Evolutionary conservation across 2,888 invertebrate species (phyloP).

Genomic region (Xanthia icteritia): DNA sequence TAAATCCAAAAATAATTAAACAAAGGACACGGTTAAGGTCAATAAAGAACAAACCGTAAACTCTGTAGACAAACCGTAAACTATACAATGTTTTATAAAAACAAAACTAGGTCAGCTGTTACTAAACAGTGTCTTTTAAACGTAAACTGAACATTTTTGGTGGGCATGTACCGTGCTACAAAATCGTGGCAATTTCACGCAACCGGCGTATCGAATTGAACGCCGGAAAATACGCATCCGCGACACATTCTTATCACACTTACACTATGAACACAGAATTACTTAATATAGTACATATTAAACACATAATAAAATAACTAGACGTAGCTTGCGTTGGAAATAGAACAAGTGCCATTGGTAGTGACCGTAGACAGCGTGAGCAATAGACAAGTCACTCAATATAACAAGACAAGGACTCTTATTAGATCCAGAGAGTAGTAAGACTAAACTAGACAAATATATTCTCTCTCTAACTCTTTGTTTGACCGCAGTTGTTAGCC

Average conservation of each 20-base stretch:
- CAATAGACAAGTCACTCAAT: neutral
- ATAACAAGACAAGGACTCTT: neutral
- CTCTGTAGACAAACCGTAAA: neutral
- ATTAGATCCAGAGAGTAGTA: neutral
- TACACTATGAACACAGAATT: constrained; percentile 55
- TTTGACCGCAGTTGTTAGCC: neutral
- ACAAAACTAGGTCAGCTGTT: neutral
- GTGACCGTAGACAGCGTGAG: neutral
- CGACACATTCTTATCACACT: constrained; percentile 38
- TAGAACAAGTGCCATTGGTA: neutral
- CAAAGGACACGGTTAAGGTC: neutral
- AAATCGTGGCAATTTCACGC: neutral
- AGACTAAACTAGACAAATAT: too few relatives aligned
- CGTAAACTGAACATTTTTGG: neutral
- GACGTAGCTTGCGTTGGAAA: neutral
- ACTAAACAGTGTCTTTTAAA: neutral
- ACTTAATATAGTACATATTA: constrained; percentile 19
- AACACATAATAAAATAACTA: neutral
- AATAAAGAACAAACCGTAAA: neutral
- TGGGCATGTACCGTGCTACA: neutral
- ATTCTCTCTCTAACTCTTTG: neutral
- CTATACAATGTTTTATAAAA: neutral
- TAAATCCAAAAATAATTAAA: neutral
- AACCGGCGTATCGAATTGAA: neutral
- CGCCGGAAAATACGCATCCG: constrained; percentile 13